phyloP scores from a whole-genome alignment of 2,113 vertebrate genomes.

The Ovis canadensis region DNA sequence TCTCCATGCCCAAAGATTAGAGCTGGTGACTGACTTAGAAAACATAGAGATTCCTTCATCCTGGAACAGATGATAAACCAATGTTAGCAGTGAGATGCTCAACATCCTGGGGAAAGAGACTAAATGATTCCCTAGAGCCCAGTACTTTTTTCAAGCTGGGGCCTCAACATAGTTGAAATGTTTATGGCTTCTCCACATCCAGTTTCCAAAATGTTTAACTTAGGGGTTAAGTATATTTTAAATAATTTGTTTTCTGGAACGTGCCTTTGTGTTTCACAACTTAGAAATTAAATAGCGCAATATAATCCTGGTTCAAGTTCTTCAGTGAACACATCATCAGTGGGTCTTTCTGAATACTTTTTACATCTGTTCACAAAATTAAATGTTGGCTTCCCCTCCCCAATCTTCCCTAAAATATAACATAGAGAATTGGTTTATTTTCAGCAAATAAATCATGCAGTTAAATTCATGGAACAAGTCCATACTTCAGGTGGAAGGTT shows the following conservation, averaged over 20 bases:
- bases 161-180: neutral
- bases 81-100: neutral
- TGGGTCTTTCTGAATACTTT: slow-evolving; percentile 8
- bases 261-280: neutral
- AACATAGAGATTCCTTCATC: neutral
- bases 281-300: neutral
- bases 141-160: neutral
- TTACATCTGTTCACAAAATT: neutral
- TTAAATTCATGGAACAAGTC: slow-evolving; percentile 47
- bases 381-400: neutral
- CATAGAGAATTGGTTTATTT: neutral
- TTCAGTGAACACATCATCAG: neutral
- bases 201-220: neutral
- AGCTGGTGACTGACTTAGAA: neutral
- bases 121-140: neutral
- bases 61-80: neutral
- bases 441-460: slow-evolving; percentile 22
- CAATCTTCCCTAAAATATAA: neutral
- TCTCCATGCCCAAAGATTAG: neutral
- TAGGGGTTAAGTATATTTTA: neutral
- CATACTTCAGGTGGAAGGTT: slow-evolving; percentile 6
- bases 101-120: neutral
- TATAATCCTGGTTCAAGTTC: neutral
- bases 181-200: neutral
- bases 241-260: slow-evolving; percentile 43